Base-by-base conservation (phyloP, 2,797 vertebrate species). In the Nyctalus aviator region DNA sequence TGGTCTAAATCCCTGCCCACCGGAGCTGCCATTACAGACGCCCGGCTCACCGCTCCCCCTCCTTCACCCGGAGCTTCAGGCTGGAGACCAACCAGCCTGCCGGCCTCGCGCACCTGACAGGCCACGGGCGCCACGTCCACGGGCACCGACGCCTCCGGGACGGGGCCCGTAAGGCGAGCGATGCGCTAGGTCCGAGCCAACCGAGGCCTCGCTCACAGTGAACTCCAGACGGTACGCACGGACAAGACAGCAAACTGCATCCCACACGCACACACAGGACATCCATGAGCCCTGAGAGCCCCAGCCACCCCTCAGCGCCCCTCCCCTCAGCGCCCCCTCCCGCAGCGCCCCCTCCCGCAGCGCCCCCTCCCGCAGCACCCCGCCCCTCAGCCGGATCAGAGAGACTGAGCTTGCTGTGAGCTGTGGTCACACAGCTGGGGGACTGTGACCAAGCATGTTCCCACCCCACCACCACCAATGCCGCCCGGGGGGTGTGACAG, bases 11-110 rank as follows among this genome's bases (percentile, higher is more conserved):
- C 95, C 93, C 53, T 85, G 95, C 91, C 92, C 62, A 86, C 86
- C 84, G 91, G 96, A 89, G 84, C 59, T 57, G 50, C 88, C 95
- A 96, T 96, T 94, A 57, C 55, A 90, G 50, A 95, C 68, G 85
- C 87, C 68, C 98, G 98, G 98, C 97, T 98, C 98, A 97, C 94
- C 23, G 59, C 94, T 88, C 66, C 37, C 79, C 91, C 92, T 95
- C 92, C 91, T 93, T 91, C 96, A 81, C 98, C 91, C 90, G 94
- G 85, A 94, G 93, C 97, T 97, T 97, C 95, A 91, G 94, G 97
- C 91, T 97, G 98, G 96, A 95, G 97, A 97, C 98, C 96, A 92
- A 97, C 96, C 97, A 97, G 98, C 98, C 97, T 97, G 98, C 97
- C 97, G 94, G 97, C 93, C 95, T 95, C 92, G 83, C 93, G 92